Percentiles rank a stretch among this genome's conserved stretches.
These are phyloP conservation scores for Leptobrachium ailaonicum DNA, from an alignment of 2,113 vertebrate genomes.

Conservation along the genomic window DNA sequence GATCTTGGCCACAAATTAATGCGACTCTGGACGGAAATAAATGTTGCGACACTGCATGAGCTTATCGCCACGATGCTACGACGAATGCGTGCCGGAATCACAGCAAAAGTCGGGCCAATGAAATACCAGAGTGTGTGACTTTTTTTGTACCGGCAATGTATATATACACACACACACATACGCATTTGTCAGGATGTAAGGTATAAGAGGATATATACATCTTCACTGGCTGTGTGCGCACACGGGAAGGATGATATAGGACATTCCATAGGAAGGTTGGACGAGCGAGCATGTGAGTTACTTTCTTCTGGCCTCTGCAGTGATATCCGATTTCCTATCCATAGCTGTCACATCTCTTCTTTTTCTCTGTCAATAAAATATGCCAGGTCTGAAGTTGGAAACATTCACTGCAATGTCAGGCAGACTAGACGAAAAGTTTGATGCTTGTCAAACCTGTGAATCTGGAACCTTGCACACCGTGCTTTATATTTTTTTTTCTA, in stretches of 20 bases:
- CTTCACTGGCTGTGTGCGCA: background rate
- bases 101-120: too few species aligned
- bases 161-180: too few species aligned
- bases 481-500: background rate
- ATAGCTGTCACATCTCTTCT: constrained; percentile 21
- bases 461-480: background rate
- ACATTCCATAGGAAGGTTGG: background rate
- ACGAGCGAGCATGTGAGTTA: background rate
- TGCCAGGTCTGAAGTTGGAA: constrained; percentile 23
- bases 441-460: constrained; percentile 17
- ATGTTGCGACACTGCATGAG: too few species aligned
- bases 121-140: too few species aligned
- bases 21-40: too few species aligned
- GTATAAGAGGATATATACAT: background rate
- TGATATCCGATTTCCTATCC: constrained; percentile 15
- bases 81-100: too few species aligned
- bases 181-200: too few species aligned
- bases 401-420: constrained; percentile 24
- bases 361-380: constrained; percentile 45
- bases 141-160: too few species aligned
- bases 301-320: constrained; percentile 12
- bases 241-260: constrained; percentile 16
- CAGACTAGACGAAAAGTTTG: constrained; percentile 23
- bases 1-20: too few species aligned
- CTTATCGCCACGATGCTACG: too few species aligned